Base-by-base conservation (phyloP, 2,113 vertebrate species). In the Coturnix japonica region DNA sequence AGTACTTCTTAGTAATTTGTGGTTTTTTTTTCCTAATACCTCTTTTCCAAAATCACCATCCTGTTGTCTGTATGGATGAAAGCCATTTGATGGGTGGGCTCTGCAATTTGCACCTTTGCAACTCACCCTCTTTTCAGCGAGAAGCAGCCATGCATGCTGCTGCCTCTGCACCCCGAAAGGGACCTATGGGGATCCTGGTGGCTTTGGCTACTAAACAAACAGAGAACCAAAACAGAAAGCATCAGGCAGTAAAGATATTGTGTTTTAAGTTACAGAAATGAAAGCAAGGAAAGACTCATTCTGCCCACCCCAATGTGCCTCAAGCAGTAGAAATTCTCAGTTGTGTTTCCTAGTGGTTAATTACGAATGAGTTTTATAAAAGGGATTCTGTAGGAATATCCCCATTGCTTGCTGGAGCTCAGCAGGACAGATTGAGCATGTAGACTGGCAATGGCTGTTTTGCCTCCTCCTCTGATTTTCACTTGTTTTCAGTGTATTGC, bases 381-480 rank as follows among this genome's bases (percentile, higher is more conserved):
- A 57, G 22, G 11, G 22, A 25, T 4, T 25, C 3, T 7, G 49
- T 11, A 30, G 71, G 67, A 6, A 8, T 23, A 35, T 73, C 13
- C 25, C n/a, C 33, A 8, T 22, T 44, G 20, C 19, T 61, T 17
- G 4, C 25, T 46, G 41, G 21, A 59, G 19, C 46, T 31, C 23
- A 18, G 39, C 33, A 14, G 28, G 57, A 44, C 5, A 39, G 39
- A 57, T 2, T 41, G 23, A 14, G 3, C 3, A 43, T 1, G 5
- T 2, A 7, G 2, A 0, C 14, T 67, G 28, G 28, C 46, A 60
- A 20, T 4, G 41, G 6, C 21, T 64, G 3, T 1, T 71, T 64
- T 47, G 13, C 17, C 7, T 10, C 7, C 26, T 80, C 4, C 1
- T 0, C 0, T 9, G 6, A 3, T 26, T 37, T 23, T 22, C 6